Evolutionary conservation across 1,140 invertebrate genomes (phyloP), one percentile per base, ranked within the genome.

Genomic region (Drosophila erecta): DNA sequence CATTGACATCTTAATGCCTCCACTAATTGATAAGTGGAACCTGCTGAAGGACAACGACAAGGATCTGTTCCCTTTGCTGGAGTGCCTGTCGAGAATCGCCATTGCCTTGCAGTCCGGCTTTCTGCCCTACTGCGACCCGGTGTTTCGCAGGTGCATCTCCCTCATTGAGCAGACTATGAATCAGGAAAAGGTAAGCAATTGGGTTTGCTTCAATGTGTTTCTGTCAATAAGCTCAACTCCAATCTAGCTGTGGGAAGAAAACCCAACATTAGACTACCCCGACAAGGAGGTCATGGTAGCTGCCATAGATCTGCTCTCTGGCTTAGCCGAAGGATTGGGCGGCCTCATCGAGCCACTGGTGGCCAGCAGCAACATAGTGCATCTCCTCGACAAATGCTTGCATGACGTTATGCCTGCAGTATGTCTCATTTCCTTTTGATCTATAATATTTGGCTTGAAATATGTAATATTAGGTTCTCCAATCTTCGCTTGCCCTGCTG

Each of bases 231-330:
- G 3, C 5, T 20, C 8, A 6, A 20, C 22, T 37, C 12, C 7
- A 2, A 38, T 2, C 2, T 24, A 92, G 91, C 96, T 97, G 4
- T 96, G 97, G 90, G 95, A 95, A 40, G 96, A 97, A 90, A 97
- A 96, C 93, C 96, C 96, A 6, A 95, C 96, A 46, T 97, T 96
- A 91, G 96, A 97, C 78, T 96, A 97, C 14, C 98, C 98, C 0
- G 98, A 99, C 92, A 99, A 99, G 93, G 99, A 99, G 92, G 99
- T 99, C 87, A 99, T 99, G 97, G 99, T 99, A 70, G 98, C 99
- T 8, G 98, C 98, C 0, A 93, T 99, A 49, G 99, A 99, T 94
- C 93, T 99, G 60, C 93, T 99, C 7, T 99, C 97, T 76, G 96
- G 98, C 4, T 93, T 99, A 53, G 97, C 98, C 0, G 99, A 99